Evolutionary conservation across 2,113 vertebrate species (phyloP), one percentile per base, ranked within the genome.

Genomic region (Pandion haliaetus): DNA sequence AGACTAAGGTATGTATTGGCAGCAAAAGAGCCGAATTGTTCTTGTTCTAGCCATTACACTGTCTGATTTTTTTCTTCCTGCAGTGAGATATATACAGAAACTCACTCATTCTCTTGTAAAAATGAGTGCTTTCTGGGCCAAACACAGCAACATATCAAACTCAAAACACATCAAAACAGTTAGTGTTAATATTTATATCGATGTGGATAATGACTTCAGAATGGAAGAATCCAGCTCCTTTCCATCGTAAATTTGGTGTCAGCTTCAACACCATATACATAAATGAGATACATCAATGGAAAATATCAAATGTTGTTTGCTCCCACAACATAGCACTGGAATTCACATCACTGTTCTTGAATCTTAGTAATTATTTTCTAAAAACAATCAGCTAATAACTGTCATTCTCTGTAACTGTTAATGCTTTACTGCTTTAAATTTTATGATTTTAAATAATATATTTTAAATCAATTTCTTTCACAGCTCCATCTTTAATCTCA

Each of bases 71-170:
- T 62, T 95, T 82, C 55, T 91, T 94, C 79, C 79, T 36, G 61
- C 52, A 36, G 57, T 85, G 87, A 94, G 88, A 97, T 78, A 96
- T 65, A 95, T 93, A 76, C 8, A 97, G 82, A 97, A 96, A 97
- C 88, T 93, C 96, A 95, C 82, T 88, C 61, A 65, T 54, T 93
- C 45, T 82, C 93, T 96, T 96, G 90, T 96, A 97, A 97, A 98
- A 97, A 61, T 45, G 63, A 94, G 54, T 62, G 70, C 66, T 93
- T 95, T 93, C 91, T 45, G 24, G 69, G 93, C 81, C 86, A 96
- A 98, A 85, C 31, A 93, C 63, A 97, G 96, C 88, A 97, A 94
- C 79, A 82, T 80, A 98, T 92, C 93, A 79, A 88, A 97, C 76
- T 93, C 85, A 96, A 97, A 96, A 95, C 72, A 96, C 21, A 92